phyloP scores from a whole-genome alignment of 1,140 invertebrate genomes.

The Elymnias hypermnestra region DNA sequence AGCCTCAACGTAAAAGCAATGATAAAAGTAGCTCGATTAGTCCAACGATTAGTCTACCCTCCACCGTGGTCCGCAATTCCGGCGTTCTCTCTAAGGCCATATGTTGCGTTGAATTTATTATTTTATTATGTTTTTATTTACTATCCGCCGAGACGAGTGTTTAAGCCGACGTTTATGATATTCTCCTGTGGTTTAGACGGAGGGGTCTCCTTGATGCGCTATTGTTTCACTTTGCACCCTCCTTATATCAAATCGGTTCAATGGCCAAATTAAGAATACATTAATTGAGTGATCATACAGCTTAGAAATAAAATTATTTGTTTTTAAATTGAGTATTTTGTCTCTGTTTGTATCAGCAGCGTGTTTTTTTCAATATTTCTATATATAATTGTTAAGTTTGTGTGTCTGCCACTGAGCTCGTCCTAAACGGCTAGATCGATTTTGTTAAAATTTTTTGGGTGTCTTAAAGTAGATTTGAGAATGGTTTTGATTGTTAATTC shows the following conservation, averaged over 20 bases:
- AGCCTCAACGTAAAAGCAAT: no score
- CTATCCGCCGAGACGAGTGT: conserved; percentile 64
- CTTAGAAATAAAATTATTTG: neutral
- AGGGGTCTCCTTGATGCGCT: conserved; percentile 54
- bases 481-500: no score
- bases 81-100: conserved; percentile 38
- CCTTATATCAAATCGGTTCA: conserved; percentile 20
- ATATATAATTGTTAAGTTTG: no score
- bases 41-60: conserved; percentile 21
- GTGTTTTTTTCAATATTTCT: no score
- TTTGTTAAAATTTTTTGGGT: no score
- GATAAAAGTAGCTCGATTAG: conserved; percentile 19
- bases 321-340: neutral
- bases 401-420: no score
- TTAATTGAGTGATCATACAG: conserved; percentile 9
- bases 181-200: conserved; percentile 61
- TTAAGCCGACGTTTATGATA: conserved; percentile 74
- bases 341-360: no score
- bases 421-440: no score
- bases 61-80: conserved; percentile 23
- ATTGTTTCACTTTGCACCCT: conserved; percentile 53
- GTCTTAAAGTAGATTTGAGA: no score
- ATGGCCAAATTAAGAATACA: conserved; percentile 12
- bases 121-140: conserved; percentile 75
- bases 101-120: conserved; percentile 69